A percentile compares a stretch with the other conserved stretches of the same genome.
These are phyloP conservation scores for Gymnothorax reevesii DNA, from an alignment of 2,797 vertebrate genomes.

Conservation along the genomic window DNA sequence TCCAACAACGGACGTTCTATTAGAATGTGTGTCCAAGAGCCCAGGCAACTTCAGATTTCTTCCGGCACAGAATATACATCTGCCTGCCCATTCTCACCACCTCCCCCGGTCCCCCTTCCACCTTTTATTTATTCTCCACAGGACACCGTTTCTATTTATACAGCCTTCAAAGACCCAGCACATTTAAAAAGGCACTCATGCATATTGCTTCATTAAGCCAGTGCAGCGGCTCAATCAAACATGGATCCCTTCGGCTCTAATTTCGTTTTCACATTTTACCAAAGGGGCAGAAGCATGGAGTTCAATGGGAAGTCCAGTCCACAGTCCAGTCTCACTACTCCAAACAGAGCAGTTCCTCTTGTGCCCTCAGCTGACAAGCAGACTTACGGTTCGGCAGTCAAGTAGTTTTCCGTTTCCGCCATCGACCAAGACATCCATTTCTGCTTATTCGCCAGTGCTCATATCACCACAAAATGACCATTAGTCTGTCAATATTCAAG, in stretches of 20 bases:
- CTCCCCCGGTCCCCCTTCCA: background rate
- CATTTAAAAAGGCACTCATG: slow-evolving; percentile 11
- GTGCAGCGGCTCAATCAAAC: background rate
- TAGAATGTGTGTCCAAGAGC: background rate
- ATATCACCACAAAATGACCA: background rate
- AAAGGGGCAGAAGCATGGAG: background rate
- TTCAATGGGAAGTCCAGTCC: slow-evolving; percentile 11
- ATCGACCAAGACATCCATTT: background rate
- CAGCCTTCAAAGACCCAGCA: slow-evolving; percentile 16
- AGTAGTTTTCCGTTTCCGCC: background rate
- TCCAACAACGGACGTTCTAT: background rate
- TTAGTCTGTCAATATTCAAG: background rate
- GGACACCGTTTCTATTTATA: slow-evolving; percentile 21
- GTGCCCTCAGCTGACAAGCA: background rate
- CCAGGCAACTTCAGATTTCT: background rate
- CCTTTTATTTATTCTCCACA: slow-evolving; percentile 14
- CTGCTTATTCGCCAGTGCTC: background rate
- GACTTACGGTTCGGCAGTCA: background rate
- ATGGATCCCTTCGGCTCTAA: background rate
- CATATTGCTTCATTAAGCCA: slow-evolving; percentile 7
- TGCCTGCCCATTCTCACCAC: background rate
- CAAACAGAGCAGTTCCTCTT: background rate
- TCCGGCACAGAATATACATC: background rate
- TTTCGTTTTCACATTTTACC: slow-evolving; percentile 6
- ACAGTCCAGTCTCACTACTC: background rate